Conservation (phyloP, 1,140 invertebrate species). For the Drosophila baimaii region DNA sequence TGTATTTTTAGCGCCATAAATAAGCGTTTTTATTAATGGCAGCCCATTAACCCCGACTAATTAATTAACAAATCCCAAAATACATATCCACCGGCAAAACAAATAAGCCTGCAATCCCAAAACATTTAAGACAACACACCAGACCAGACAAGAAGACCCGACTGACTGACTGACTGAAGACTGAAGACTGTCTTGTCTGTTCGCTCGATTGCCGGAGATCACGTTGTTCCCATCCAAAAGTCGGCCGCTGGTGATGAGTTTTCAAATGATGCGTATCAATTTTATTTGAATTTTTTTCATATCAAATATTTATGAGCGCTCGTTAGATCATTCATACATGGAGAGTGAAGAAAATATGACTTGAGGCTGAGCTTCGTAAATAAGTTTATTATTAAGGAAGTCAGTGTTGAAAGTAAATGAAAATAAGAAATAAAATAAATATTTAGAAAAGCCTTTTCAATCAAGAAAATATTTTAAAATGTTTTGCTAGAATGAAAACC, state of each 20-base stretch:
- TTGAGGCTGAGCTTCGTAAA: not conserved
- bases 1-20: conserved; percentile 78
- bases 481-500: not conserved
- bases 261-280: conserved; percentile 80
- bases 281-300: conserved; percentile 72
- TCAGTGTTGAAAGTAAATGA: too few relatives aligned
- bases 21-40: conserved; percentile 81
- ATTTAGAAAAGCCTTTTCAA: not conserved
- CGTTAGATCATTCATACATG: conserved; percentile 70
- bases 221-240: conserved; percentile 23
- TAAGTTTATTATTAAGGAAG: not conserved
- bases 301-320: conserved; percentile 78
- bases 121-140: conserved; percentile 17
- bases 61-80: conserved; percentile 72
- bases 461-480: too few relatives aligned
- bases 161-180: conserved; percentile 37
- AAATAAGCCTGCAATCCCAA: conserved; percentile 45
- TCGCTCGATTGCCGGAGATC: conserved; percentile 12
- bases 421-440: not conserved
- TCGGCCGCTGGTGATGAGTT: conserved; percentile 68
- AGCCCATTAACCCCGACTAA: conserved; percentile 79
- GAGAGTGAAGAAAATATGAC: not conserved
- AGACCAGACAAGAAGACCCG: not conserved
- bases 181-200: conserved; percentile 9
- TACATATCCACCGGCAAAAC: conserved; percentile 61